Evolutionary conservation across 2,113 vertebrate species (phyloP).

Genomic region (Saguinus imperator): DNA sequence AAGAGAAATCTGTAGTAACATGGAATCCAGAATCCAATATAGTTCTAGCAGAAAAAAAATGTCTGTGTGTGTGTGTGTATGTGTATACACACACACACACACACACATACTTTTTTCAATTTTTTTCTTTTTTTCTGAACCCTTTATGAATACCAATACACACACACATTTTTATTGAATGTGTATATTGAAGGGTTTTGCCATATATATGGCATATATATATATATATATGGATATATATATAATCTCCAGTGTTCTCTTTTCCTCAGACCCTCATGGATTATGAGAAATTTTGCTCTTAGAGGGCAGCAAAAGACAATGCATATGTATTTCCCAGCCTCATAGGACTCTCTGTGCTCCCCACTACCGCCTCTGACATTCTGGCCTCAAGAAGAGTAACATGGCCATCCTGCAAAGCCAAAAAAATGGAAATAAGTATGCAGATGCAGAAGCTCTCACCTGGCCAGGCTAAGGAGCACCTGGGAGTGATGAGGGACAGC

Average conservation of each 20-base stretch:
- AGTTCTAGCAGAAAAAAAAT: neutral
- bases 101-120: too few species aligned
- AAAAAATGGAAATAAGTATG: constrained; percentile 47
- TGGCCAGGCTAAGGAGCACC: constrained; percentile 14
- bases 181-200: too few species aligned
- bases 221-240: too few species aligned
- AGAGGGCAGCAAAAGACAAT: neutral
- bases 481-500: constrained; percentile 4
- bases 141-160: too few species aligned
- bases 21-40: constrained; percentile 5
- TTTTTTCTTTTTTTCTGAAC: too few species aligned
- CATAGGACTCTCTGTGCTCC: neutral
- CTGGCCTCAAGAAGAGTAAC: neutral
- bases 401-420: constrained; percentile 39
- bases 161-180: too few species aligned
- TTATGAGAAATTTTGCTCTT: constrained; percentile 26
- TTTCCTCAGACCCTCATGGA: neutral
- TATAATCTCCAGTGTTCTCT: neutral
- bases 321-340: neutral
- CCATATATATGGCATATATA: too few species aligned
- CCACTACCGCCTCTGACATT: neutral
- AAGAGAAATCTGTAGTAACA: neutral
- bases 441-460: constrained; percentile 58
- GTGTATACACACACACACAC: too few species aligned
- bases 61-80: neutral